Conservation (phyloP, 2,113 vertebrate species). For the Protobothrops mucrosquamatus region DNA sequence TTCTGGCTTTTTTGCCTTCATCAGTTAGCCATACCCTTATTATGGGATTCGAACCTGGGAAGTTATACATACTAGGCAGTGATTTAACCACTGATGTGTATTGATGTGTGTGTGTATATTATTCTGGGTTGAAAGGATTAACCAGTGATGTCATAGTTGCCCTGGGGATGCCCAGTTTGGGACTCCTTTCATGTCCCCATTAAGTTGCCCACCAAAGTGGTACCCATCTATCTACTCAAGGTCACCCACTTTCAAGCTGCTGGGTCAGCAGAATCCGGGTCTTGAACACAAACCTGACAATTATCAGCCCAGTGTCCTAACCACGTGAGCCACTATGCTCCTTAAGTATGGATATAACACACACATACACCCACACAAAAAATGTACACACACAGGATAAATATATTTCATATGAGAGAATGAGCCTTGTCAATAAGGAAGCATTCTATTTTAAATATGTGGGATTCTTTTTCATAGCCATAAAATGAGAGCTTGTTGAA, state of each 20-base stretch:
- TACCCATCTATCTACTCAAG: not conserved
- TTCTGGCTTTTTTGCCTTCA: too few relatives aligned
- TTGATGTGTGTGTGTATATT: too few relatives aligned
- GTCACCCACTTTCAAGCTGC: not conserved
- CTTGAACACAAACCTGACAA: not conserved
- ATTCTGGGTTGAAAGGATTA: not conserved
- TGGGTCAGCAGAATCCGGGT: not conserved
- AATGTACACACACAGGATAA: not conserved
- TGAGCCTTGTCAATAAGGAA: not conserved
- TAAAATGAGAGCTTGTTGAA: not conserved
- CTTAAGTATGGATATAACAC: not conserved
- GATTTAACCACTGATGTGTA: too few relatives aligned
- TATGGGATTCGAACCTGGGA: too few relatives aligned
- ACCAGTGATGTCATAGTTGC: not conserved
- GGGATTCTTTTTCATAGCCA: not conserved
- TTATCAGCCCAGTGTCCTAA: not conserved
- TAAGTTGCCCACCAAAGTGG: not conserved
- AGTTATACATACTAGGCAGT: too few relatives aligned
- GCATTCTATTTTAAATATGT: not conserved
- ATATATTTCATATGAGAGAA: not conserved
- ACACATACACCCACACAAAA: not conserved
- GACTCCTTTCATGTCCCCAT: not conserved
- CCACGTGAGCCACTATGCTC: not conserved
- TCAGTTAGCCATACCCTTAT: too few relatives aligned
- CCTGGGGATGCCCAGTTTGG: not conserved